Conservation (phyloP, 2,888 invertebrate genomes). For the Papilio elwesi region DNA sequence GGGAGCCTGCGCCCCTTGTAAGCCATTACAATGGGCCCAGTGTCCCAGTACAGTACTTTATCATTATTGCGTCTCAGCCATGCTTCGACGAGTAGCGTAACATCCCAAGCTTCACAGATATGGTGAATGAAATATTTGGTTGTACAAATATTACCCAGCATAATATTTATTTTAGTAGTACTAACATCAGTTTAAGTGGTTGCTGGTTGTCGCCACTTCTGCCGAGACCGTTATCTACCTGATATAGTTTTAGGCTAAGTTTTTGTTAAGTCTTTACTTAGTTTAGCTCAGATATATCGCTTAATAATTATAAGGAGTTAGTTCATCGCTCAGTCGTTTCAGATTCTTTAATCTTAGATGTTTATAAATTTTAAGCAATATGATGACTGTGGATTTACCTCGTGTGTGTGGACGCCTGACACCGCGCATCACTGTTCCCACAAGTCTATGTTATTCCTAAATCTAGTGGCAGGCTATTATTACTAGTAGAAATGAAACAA, state of each 20-base stretch:
- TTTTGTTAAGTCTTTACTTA: too few species aligned
- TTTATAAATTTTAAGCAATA: not conserved
- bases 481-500: too few species aligned
- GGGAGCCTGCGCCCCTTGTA: too few species aligned
- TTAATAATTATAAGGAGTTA: not conserved
- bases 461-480: too few species aligned
- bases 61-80: not conserved
- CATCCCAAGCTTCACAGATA: not conserved
- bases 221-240: conserved; percentile 35
- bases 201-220: not conserved
- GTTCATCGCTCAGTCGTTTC: not conserved
- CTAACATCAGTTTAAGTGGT: not conserved
- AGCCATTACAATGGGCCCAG: too few species aligned
- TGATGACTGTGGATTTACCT: conserved; percentile 9
- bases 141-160: conserved; percentile 33
- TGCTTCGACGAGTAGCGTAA: not conserved
- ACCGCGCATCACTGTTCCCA: too few species aligned
- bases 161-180: conserved; percentile 32
- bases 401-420: not conserved
- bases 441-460: too few species aligned
- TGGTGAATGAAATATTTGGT: conserved; percentile 27
- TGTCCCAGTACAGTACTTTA: too few species aligned
- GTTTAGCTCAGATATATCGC: too few species aligned
- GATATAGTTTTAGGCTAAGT: conserved; percentile 27
- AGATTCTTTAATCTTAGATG: not conserved